Conservation (phyloP, 2,797 vertebrate species). For the Gymnothorax javanicus region DNA sequence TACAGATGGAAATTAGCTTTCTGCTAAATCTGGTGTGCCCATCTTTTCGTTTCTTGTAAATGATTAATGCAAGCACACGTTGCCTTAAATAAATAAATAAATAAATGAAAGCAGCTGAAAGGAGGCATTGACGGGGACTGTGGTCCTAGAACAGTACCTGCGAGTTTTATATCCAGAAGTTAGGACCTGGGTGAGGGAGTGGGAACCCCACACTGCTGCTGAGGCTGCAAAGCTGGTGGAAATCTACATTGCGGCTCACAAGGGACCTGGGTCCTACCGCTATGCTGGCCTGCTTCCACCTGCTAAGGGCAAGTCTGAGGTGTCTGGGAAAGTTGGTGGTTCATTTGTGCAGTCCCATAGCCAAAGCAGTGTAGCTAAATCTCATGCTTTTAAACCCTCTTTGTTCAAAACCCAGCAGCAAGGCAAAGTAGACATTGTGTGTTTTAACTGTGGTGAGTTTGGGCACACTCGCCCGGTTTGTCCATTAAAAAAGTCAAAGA, state of each 20-base stretch:
- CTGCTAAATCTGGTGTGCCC: too few relatives aligned
- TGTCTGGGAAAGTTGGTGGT: neutral
- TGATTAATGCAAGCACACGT: too few relatives aligned
- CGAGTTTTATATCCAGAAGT: slow-evolving; percentile 5
- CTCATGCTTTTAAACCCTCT: neutral
- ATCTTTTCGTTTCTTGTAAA: too few relatives aligned
- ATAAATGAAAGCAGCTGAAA: too few relatives aligned
- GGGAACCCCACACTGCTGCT: neutral
- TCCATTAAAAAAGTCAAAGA: neutral
- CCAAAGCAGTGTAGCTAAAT: neutral
- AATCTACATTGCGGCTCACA: neutral
- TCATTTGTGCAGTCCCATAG: neutral
- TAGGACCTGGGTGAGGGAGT: slow-evolving; percentile 23
- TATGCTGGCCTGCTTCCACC: neutral
- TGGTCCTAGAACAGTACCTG: slow-evolving; percentile 25
- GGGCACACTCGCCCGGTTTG: neutral
- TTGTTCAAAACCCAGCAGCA: neutral
- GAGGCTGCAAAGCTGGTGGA: neutral
- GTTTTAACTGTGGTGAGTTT: neutral
- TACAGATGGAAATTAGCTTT: too few relatives aligned
- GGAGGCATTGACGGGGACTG: slow-evolving; percentile 14
- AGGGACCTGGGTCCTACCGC: neutral
- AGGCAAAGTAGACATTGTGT: slow-evolving; percentile 14
- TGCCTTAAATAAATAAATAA: too few relatives aligned
- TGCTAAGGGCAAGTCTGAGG: slow-evolving; percentile 10